Conservation (phyloP, 1,140 invertebrate genomes). For the Hypsibius dujardini region DNA sequence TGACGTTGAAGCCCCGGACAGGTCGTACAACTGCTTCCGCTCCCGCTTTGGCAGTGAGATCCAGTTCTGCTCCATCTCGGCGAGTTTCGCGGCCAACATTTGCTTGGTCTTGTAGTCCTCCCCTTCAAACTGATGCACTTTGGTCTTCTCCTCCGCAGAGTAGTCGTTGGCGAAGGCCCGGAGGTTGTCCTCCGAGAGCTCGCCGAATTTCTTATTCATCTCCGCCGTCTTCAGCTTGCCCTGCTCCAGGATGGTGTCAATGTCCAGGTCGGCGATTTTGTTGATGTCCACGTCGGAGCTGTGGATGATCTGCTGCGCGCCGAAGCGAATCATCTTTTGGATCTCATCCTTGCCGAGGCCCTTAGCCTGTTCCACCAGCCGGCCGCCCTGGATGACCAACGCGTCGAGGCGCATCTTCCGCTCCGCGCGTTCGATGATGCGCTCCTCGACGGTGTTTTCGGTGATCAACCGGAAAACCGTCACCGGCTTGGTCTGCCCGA, state of each 20-base stretch:
- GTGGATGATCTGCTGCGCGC: constrained; percentile 94
- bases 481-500: constrained; percentile 55
- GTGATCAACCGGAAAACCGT: constrained; percentile 40
- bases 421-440: constrained; percentile 43
- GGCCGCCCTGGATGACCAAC: constrained; percentile 45
- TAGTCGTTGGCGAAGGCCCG: constrained; percentile 81
- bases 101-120: constrained; percentile 44
- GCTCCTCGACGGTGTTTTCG: constrained; percentile 49
- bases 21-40: constrained; percentile 94
- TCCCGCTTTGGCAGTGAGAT: constrained; percentile 98
- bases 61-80: constrained; percentile 45
- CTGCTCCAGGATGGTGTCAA: constrained; percentile 77
- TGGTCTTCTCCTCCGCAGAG: constrained; percentile 42
- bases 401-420: constrained; percentile 52
- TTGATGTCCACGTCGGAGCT: constrained; percentile 67
- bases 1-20: constrained; percentile 41
- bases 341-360: constrained; percentile 96
- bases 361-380: constrained; percentile 47
- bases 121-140: constrained; percentile 91
- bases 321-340: constrained; percentile 94
- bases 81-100: constrained; percentile 41
- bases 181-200: constrained; percentile 72
- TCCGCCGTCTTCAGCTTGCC: constrained; percentile 82
- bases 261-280: constrained; percentile 93
- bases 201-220: constrained; percentile 72